phyloP scores from a whole-genome alignment of 2,113 vertebrate genomes.

The Nicator chloris region DNA sequence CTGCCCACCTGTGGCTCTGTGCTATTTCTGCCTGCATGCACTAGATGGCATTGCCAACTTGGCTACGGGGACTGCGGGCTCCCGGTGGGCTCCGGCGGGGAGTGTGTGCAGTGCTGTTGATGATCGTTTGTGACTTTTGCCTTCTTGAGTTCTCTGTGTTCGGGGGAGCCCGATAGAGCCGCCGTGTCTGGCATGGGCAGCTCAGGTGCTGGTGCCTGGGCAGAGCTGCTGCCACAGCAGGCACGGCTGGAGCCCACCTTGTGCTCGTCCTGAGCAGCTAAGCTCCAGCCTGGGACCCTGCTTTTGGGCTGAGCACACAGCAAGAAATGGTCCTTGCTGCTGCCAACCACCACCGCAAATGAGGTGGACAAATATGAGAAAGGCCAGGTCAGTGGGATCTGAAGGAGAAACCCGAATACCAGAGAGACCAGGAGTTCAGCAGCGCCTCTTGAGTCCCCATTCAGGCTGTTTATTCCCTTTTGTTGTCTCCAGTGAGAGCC shows the following conservation, averaged over 20 bases:
- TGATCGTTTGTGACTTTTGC: background rate
- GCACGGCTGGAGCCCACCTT: fast-evolving
- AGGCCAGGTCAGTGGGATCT: background rate
- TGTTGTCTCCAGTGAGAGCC: background rate
- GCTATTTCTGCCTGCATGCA: slow-evolving; percentile 69
- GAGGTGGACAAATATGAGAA: background rate
- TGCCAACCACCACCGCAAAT: background rate
- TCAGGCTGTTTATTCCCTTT: background rate
- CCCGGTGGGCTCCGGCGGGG: fast-evolving
- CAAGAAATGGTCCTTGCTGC: background rate
- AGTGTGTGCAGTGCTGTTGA: background rate
- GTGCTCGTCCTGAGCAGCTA: background rate
- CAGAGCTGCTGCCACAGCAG: background rate
- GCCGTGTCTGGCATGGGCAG: fast-evolving
- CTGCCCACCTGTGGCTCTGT: background rate
- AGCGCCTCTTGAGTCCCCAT: background rate
- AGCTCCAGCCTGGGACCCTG: background rate
- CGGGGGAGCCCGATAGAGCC: fast-evolving
- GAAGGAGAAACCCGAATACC: background rate
- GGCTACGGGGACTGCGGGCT: slow-evolving; percentile 26
- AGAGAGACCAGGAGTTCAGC: background rate
- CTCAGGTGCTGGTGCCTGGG: background rate
- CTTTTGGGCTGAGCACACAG: background rate
- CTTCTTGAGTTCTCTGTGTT: background rate
- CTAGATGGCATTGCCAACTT: slow-evolving; percentile 76